Conservation (phyloP, 2,888 invertebrate genomes). For the Apodemia duryi region DNA sequence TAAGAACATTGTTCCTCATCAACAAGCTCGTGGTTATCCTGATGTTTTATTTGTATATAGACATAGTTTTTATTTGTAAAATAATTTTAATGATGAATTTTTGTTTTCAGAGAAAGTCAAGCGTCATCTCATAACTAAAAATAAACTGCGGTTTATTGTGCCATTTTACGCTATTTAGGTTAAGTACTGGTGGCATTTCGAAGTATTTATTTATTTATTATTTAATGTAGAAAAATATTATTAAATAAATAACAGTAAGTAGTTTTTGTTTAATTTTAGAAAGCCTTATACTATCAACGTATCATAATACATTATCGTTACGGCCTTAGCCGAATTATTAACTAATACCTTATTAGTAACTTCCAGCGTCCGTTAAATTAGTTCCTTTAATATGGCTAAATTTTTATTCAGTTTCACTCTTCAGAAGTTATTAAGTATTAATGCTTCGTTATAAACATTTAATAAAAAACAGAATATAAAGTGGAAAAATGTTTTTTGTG, state of each 20-base stretch:
- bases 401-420: background rate
- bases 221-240: conserved; percentile 22
- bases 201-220: conserved; percentile 24
- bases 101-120: conserved; percentile 12
- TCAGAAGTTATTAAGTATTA: too few species aligned
- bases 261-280: too few species aligned
- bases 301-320: too few species aligned
- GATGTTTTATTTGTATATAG: too few species aligned
- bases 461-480: too few species aligned
- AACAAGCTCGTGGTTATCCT: too few species aligned
- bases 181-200: conserved; percentile 23
- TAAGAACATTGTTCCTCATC: too few species aligned
- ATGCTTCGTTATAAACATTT: too few species aligned
- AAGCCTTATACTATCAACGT: too few species aligned
- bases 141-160: conserved; percentile 22
- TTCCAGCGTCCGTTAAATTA: conserved; percentile 7
- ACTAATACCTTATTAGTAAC: background rate
- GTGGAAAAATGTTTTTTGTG: too few species aligned
- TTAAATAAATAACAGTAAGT: conserved; percentile 7
- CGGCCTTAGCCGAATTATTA: background rate
- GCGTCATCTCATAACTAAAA: conserved; percentile 18
- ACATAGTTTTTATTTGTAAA: too few species aligned
- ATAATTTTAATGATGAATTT: too few species aligned
- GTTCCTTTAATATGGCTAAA: conserved; percentile 2
- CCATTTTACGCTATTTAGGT: conserved; percentile 25